Evolutionary conservation across 1,140 invertebrate species (phyloP), one percentile per base, ranked within the genome.

Genomic region (Ericerus pela): DNA sequence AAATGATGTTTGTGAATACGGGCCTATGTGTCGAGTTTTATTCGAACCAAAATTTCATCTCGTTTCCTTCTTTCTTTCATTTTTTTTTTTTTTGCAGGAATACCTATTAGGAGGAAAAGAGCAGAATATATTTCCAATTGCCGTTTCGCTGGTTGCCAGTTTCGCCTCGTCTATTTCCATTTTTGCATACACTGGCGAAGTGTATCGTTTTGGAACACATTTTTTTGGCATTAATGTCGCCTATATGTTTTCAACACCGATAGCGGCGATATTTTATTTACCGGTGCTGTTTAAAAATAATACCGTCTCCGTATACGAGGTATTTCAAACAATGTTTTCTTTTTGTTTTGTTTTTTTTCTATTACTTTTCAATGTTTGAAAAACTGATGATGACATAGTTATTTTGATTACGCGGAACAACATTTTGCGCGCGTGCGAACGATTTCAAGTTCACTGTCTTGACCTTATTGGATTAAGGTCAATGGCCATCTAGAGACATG

Each of bases 81-180:
- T n/a, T n/a, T 10, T 51, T 60, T 27, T 38, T 37, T 58, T 47
- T 41, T 75, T 71, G 52, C 67, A 87, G 76, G 87, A 92, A 69
- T 92, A 89, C 64, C 75, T 92, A 57, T 65, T 86, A 38, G 89
- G 84, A 0, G 83, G 87, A 61, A 74, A 78, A 57, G 82, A 81
- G 26, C 87, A 91, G 83, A 72, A 76, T 2, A 73, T 88, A 52
- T 28, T 77, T 1, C 87, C 88, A 0, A 87, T 93, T 0, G 83
- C 83, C 1, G 83, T 92, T 56, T 89, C 85, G 14, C 68, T 94
- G 1, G 89, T 92, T 81, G 87, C 91, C 8, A 92, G 87, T 36
- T 95, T 96, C 65, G 93, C 96, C 85, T 95, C 90, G 0, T 88
- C 91, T 11, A 81, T 95, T 18, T 91, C 90, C 1, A 69, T 96